Base-by-base conservation (phyloP, 2,113 vertebrate genomes). In the Puffinus mauretanicus region DNA sequence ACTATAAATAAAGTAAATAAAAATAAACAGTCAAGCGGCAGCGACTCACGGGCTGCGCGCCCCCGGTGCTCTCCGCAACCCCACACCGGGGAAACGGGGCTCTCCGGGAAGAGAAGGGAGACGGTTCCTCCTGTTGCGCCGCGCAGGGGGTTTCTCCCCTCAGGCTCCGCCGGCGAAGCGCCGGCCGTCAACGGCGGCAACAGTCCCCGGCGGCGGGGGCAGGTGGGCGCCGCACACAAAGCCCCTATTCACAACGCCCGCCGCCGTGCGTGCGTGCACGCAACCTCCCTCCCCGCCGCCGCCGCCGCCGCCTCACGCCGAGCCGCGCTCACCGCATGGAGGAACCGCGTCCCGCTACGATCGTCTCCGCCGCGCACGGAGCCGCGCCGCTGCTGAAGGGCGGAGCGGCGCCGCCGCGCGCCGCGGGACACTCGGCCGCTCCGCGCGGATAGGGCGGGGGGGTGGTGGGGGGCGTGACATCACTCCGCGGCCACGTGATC, bases 161-260 rank as follows among this genome's bases (percentile, higher is more conserved):
- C n/a, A 25, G 38, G 10, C 40, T 65, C 57, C 8, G 16, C 44
- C 66, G 8, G 27, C 17, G 16, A 61, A 67, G 61, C 32, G 44
- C 51, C 57, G 11, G 46, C 55, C 19, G 20, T 18, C 16, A 16
- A 16, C 42, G 26, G 32, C 61, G 49, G 64, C 47, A 10, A 13
- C 65, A 72, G 60, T 34, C 65, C 54, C 73, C 32, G 13, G 69
- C n/a, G 40, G 65, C 83, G 58, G 80, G 86, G 90, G 94, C 92
- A 95, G 94, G 92, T 95, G 92, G 82, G 71, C 55, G 44, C 93
- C 44, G 62, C 85, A 88, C 66, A 95, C 95, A 93, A 96, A 93
- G 93, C 70, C 71, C 90, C 76, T 32, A 51, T 46, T 82, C 90
- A 55, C 80, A 16, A 6, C 60, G 46, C 57, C 54, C 71, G 54